Percentiles rank a stretch among this genome's conserved stretches.
Evolutionary conservation across 2,888 invertebrate species (phyloP).

Genomic region (Harpagoxenus sublaevis): DNA sequence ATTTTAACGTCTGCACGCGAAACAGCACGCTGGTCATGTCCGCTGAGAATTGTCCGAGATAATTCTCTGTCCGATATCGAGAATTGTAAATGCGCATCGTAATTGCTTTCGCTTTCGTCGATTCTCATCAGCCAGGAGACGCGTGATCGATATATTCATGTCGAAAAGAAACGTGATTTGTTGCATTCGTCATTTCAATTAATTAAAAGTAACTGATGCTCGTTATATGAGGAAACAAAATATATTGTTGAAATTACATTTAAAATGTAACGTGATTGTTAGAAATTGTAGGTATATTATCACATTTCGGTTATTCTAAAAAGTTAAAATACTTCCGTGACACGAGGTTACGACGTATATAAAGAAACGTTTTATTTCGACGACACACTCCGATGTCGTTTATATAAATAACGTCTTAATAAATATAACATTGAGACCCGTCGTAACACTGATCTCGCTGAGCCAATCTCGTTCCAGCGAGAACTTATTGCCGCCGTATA

Average conservation of each 20-base stretch:
- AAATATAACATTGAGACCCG: slow-evolving; percentile 8
- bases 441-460: slow-evolving; percentile 24
- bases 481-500: slow-evolving; percentile 51
- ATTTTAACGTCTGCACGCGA: slow-evolving; percentile 59
- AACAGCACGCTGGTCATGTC: not conserved
- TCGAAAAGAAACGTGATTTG: not conserved
- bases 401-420: slow-evolving; percentile 31
- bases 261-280: not conserved
- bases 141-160: slow-evolving; percentile 19
- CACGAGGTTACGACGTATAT: not conserved
- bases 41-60: slow-evolving; percentile 25
- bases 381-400: not conserved
- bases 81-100: slow-evolving; percentile 28
- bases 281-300: not conserved
- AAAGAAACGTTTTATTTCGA: not conserved
- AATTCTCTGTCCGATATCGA: slow-evolving; percentile 22
- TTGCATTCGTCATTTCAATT: not conserved
- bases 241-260: not conserved
- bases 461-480: slow-evolving; percentile 35
- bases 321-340: not conserved
- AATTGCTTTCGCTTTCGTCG: slow-evolving; percentile 32
- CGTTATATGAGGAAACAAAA: too few relatives aligned
- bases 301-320: not conserved
- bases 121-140: not conserved
- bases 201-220: not conserved